phyloP scores from a whole-genome alignment of 1,140 invertebrate species.

The Laodelphax striatellus region DNA sequence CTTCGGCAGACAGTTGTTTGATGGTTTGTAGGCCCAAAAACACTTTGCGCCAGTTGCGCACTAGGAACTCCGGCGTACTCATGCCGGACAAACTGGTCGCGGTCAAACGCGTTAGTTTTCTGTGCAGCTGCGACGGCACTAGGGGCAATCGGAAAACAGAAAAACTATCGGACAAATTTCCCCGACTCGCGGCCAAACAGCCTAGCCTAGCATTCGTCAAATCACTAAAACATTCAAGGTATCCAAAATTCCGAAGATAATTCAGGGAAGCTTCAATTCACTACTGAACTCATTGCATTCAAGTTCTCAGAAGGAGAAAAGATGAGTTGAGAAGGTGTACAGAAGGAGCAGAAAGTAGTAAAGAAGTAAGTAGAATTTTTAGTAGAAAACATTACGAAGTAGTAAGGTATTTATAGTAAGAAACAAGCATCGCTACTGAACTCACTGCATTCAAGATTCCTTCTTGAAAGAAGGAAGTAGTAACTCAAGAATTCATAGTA shows the following conservation, averaged over 20 bases:
- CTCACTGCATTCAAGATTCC: too few relatives aligned
- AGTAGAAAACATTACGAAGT: too few relatives aligned
- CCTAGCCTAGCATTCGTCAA: background rate
- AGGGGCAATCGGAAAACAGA: slow-evolving; percentile 1
- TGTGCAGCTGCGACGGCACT: slow-evolving; percentile 1
- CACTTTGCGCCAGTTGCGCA: slow-evolving; percentile 23
- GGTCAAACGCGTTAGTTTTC: slow-evolving; percentile 3
- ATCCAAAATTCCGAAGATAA: background rate
- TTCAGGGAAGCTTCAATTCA: too few relatives aligned
- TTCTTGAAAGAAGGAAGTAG: too few relatives aligned
- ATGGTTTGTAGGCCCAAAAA: slow-evolving; percentile 23
- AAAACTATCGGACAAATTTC: background rate
- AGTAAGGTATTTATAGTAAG: too few relatives aligned
- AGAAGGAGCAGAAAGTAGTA: too few relatives aligned
- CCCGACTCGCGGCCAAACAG: background rate
- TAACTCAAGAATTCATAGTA: too few relatives aligned
- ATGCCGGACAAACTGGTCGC: slow-evolving; percentile 12
- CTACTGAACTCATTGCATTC: too few relatives aligned
- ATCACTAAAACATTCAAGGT: slow-evolving; percentile 4
- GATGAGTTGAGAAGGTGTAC: too few relatives aligned
- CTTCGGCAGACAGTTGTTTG: slow-evolving; percentile 30
- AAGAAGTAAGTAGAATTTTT: too few relatives aligned
- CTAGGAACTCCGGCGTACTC: slow-evolving; percentile 11
- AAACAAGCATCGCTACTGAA: too few relatives aligned
- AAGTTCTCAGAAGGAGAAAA: too few relatives aligned